Percentiles rank a stretch among this genome's conserved stretches.
phyloP scores from a whole-genome alignment of 2,113 vertebrate genomes.

The Tupaia chinensis region DNA sequence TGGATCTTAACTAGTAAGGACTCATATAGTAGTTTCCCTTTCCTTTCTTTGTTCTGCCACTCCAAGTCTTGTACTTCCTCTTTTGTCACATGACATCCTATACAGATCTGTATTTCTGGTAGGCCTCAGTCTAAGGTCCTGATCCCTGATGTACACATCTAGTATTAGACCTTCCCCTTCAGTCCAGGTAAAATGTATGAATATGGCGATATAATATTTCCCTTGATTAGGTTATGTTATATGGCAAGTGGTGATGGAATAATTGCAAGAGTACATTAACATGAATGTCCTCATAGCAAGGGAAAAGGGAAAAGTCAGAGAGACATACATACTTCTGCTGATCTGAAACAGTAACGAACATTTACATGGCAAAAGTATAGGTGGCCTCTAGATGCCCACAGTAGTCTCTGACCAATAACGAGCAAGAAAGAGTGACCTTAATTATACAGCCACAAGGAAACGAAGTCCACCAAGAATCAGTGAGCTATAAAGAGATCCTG shows the following conservation, averaged over 20 bases:
- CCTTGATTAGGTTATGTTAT: neutral
- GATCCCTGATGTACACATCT: neutral
- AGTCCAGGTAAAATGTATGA: neutral
- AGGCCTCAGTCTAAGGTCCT: neutral
- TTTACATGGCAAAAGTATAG: neutral
- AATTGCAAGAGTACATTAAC: neutral
- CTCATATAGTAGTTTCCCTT: neutral
- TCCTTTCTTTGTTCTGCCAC: neutral
- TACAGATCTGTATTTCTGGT: neutral
- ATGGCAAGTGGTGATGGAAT: neutral
- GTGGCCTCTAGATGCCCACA: neutral
- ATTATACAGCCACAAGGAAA: neutral
- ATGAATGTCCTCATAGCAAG: neutral
- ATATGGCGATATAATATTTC: neutral
- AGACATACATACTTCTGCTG: neutral
- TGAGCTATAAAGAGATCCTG: neutral
- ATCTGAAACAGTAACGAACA: neutral
- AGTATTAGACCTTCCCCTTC: neutral
- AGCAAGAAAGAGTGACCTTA: neutral
- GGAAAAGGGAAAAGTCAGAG: neutral
- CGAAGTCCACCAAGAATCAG: conserved; percentile 19
- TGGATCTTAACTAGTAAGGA: neutral
- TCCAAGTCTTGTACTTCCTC: neutral
- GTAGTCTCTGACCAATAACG: neutral
- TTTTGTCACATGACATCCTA: neutral